Conservation (phyloP, 1,140 invertebrate species). For the Meloidogyne chitwoodi region DNA sequence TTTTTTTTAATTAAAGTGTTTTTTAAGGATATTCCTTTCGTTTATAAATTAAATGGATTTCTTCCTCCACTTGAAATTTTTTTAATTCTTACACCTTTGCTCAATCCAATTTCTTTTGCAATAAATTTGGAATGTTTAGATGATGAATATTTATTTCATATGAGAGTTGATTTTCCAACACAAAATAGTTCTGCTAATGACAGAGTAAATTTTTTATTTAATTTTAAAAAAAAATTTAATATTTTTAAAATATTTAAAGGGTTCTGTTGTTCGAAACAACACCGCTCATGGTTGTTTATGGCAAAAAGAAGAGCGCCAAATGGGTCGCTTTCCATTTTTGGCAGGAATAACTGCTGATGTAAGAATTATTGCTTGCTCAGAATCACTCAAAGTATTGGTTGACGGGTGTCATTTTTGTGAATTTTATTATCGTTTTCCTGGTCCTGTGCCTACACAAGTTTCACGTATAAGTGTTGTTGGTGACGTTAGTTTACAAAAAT, state of each 20-base stretch:
- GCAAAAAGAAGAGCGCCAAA: conserved; percentile 36
- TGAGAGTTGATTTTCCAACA: conserved; percentile 43
- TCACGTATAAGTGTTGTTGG: conserved; percentile 16
- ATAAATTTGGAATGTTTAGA: conserved; percentile 28
- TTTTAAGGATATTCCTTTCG: conserved; percentile 38
- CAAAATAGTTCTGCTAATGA: conserved; percentile 8
- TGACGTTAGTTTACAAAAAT: conserved; percentile 27
- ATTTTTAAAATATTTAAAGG: conserved; percentile 22
- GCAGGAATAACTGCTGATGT: conserved; percentile 31
- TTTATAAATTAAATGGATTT: conserved; percentile 26
- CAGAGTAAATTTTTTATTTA: background rate
- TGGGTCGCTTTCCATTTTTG: conserved; percentile 38
- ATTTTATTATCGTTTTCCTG: conserved; percentile 10
- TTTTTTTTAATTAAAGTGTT: background rate
- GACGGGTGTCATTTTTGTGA: conserved; percentile 23
- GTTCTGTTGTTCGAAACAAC: conserved; percentile 37
- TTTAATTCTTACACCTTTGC: conserved; percentile 32
- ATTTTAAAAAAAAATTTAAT: background rate
- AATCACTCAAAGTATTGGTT: conserved; percentile 19
- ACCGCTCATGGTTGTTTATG: conserved; percentile 33
- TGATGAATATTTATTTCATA: conserved; percentile 39
- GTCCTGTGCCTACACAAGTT: background rate
- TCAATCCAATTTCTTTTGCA: conserved; percentile 31
- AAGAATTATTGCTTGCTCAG: conserved; percentile 7
- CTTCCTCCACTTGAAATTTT: conserved; percentile 6